Percentiles rank a stretch among this genome's conserved stretches.
phyloP scores from a whole-genome alignment of 2,888 invertebrate species.

The Leptinotarsa rubiginosa region DNA sequence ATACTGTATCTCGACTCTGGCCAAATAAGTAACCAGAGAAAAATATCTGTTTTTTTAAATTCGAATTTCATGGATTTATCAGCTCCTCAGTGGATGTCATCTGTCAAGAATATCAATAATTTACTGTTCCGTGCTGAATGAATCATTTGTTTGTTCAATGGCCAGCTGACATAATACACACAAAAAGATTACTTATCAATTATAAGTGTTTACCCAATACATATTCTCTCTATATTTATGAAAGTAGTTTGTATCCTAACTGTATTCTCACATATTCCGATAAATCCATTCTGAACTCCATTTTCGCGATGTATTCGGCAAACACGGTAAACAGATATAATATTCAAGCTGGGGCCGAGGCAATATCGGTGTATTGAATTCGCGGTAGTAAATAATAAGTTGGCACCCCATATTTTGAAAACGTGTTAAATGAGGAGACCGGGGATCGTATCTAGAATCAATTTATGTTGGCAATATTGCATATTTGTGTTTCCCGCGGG shows the following conservation, averaged over 20 bases:
- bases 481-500: slow-evolving; percentile 66
- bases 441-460: slow-evolving; percentile 65
- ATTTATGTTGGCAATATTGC: slow-evolving; percentile 67
- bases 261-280: neutral
- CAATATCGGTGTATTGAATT: slow-evolving; percentile 50
- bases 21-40: too few relatives aligned
- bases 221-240: neutral
- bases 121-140: too few relatives aligned
- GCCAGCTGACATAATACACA: too few relatives aligned
- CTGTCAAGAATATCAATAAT: too few relatives aligned
- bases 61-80: too few relatives aligned
- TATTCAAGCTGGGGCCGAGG: slow-evolving; percentile 42
- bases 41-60: too few relatives aligned
- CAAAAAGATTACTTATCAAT: too few relatives aligned
- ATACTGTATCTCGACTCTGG: too few relatives aligned
- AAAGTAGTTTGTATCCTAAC: neutral
- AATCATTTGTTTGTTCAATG: too few relatives aligned
- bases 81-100: too few relatives aligned
- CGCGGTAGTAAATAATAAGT: slow-evolving; percentile 60
- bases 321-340: slow-evolving; percentile 40
- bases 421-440: slow-evolving; percentile 64
- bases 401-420: slow-evolving; percentile 62
- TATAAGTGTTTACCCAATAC: too few relatives aligned
- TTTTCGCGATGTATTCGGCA: slow-evolving; percentile 27
- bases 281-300: neutral